These are phyloP conservation scores for Porites lobata DNA, from an alignment of 92 coral and sea anemone species.

Conservation along the genomic window DNA sequence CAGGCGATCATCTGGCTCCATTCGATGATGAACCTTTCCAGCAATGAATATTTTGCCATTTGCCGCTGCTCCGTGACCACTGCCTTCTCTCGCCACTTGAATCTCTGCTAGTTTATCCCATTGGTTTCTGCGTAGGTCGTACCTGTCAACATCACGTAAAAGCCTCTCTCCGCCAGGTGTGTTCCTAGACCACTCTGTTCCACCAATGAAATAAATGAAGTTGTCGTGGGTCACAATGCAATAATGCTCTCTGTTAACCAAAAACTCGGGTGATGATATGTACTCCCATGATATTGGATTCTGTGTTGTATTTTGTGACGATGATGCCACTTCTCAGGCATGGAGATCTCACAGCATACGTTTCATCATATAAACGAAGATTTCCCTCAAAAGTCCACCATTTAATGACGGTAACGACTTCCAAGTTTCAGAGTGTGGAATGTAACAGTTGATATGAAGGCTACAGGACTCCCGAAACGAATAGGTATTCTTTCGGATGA, in stretches of 20 bases:
- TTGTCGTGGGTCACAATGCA: neutral
- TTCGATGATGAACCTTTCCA: neutral
- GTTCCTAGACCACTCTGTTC: neutral
- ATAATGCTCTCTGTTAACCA: neutral
- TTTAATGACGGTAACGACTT: neutral
- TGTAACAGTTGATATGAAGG: neutral
- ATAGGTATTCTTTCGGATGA: too few species aligned
- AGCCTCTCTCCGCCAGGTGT: neutral
- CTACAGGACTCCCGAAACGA: neutral
- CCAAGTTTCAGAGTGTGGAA: neutral
- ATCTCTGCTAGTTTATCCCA: too few species aligned
- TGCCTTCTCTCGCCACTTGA: neutral
- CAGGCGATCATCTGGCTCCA: neutral
- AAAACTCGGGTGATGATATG: neutral
- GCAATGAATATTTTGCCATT: neutral
- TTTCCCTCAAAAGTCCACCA: neutral
- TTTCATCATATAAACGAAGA: neutral
- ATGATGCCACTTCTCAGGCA: neutral
- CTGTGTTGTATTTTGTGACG: neutral
- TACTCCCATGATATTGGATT: neutral
- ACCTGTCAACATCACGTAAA: neutral
- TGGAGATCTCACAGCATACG: neutral
- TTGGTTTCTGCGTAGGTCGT: neutral
- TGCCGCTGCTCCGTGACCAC: neutral
- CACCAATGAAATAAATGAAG: neutral